A percentile compares a stretch with the other conserved stretches of the same genome.
Evolutionary conservation across 1,140 invertebrate genomes (phyloP).

Genomic region (Heliconius hermathena): DNA sequence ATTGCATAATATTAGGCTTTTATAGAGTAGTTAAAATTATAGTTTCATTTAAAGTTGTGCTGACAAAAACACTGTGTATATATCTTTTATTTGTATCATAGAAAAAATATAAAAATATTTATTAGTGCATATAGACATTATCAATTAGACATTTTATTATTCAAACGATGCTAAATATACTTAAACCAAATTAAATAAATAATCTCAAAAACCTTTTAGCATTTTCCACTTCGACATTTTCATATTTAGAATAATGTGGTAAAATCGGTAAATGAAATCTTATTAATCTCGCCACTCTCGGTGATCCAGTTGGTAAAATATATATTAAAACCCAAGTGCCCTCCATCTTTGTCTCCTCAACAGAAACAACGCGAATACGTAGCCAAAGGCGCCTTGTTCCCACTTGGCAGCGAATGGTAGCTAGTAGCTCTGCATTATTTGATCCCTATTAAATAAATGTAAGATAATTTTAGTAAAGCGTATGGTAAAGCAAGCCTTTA

Average conservation of each 20-base stretch:
- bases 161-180: no score
- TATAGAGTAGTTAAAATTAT: no score
- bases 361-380: constrained; percentile 48
- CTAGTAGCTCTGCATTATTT: constrained; percentile 55
- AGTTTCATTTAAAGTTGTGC: no score
- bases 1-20: no score
- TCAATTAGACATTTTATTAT: no score
- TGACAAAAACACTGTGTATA: no score
- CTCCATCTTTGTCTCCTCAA: constrained; percentile 36
- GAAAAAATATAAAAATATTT: no score
- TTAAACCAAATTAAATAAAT: no score
- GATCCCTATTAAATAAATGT: constrained; percentile 6
- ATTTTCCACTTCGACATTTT: constrained; percentile 46
- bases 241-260: constrained; percentile 67
- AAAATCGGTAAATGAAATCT: constrained; percentile 59
- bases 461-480: no score
- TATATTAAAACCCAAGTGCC: constrained; percentile 61
- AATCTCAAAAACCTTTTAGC: constrained; percentile 42
- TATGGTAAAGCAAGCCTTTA: no score
- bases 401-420: constrained; percentile 72
- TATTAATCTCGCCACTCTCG: constrained; percentile 66
- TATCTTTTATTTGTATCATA: no score
- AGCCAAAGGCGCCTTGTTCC: constrained; percentile 71
- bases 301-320: constrained; percentile 65
- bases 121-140: no score